phyloP scores from a whole-genome alignment of 2,888 invertebrate species.

The Lochmaea capreae region DNA sequence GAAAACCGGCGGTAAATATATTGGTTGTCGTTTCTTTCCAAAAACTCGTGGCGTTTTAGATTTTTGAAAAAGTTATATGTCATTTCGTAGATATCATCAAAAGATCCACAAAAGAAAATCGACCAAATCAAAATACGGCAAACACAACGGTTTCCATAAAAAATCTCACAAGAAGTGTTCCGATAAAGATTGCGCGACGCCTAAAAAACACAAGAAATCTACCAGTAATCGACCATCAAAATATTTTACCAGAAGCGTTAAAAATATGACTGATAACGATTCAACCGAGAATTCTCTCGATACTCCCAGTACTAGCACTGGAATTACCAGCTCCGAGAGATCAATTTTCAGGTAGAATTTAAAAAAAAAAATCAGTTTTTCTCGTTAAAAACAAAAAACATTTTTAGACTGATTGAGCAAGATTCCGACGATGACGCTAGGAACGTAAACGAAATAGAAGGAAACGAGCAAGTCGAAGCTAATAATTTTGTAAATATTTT shows the following conservation, averaged over 20 bases:
- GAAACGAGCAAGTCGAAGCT: slow-evolving; percentile 46
- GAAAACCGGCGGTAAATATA: no score
- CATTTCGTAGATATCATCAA: slow-evolving; percentile 28
- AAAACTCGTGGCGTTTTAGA: background rate
- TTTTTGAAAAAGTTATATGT: background rate
- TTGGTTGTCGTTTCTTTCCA: no score
- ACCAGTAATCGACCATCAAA: slow-evolving; percentile 48
- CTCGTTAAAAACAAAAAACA: background rate
- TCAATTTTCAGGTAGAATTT: slow-evolving; percentile 53
- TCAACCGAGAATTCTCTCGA: slow-evolving; percentile 65
- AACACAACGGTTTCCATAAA: slow-evolving; percentile 48
- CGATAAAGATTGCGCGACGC: slow-evolving; percentile 16
- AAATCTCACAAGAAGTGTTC: slow-evolving; percentile 42
- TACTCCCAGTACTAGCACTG: slow-evolving; percentile 76
- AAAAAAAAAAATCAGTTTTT: background rate
- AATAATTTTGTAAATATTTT: slow-evolving; percentile 69
- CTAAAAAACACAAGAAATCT: slow-evolving; percentile 35
- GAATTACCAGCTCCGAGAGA: slow-evolving; percentile 62
- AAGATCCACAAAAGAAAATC: slow-evolving; percentile 50
- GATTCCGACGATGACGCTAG: slow-evolving; percentile 73
- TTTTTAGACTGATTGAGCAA: slow-evolving; percentile 65
- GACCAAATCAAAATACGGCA: slow-evolving; percentile 46
- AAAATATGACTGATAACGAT: slow-evolving; percentile 57
- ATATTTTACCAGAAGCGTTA: slow-evolving; percentile 56
- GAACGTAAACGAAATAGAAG: slow-evolving; percentile 41